Base-by-base conservation (phyloP, 2,113 vertebrate genomes). In the Sarotherodon lohbergeri region DNA sequence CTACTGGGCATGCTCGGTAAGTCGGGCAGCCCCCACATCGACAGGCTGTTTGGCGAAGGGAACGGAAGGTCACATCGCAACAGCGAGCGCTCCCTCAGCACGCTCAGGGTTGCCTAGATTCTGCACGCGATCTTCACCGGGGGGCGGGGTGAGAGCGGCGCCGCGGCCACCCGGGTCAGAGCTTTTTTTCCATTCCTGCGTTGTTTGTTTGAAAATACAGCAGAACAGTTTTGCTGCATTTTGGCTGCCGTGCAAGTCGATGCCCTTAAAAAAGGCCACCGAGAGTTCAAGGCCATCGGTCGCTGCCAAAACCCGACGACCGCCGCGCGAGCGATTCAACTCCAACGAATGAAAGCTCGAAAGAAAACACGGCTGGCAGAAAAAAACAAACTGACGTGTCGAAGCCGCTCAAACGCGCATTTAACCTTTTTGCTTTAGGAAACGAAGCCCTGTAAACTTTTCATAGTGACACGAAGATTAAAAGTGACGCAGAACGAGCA, bases 51-150 rank as follows among this genome's bases (percentile, higher is more conserved):
- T 6, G 89, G 86, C 92, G 89, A 89, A 90, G 93, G 91, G 34
- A 83, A 78, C 81, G 55, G 90, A 88, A 93, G 93, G 93, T 95
- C 93, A 94, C 88, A 76, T 80, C 87, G 86, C 81, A 80, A 84
- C 91, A 68, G 85, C 80, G 50, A 88, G 90, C 88, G 88, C 90
- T 93, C 91, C 92, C 91, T 84, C 83, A 27, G 90, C 90, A 13
- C 56, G 84, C 90, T 92, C 85, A 6, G 86, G 46, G 92, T 89
- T 89, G 90, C 90, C 85, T 86, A 87, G 89, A 79, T 93, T 91
- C 91, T 52, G 94, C 95, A 95, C 95, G 95, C 95, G 86, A 95
- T 96, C 90, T 95, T 96, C 88, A 90, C 83, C 87, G 7, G 85
- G 78, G 92, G 95, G 95, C 95, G 95, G 95, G 95, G 95, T 50